These are phyloP conservation scores for Drosophila pullipes DNA, from an alignment of 2,888 invertebrate species.

Conservation along the genomic window DNA sequence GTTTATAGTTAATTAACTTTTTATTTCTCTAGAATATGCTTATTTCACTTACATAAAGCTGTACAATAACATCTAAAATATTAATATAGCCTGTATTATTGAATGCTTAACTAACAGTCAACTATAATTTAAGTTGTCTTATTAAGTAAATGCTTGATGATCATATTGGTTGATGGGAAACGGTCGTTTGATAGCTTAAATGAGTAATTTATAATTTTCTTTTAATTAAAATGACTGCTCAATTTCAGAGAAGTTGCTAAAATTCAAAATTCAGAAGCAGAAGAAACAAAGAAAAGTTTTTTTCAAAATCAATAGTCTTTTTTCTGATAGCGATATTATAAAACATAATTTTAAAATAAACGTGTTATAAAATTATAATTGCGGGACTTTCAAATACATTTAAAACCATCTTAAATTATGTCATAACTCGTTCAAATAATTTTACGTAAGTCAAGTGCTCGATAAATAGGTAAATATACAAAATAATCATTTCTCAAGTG, in stretches of 20 bases:
- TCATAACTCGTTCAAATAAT: not conserved
- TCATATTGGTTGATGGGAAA: constrained; percentile 25
- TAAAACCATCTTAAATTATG: not conserved
- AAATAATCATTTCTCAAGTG: fast-evolving
- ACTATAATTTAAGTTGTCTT: constrained; percentile 28
- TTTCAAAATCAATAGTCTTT: not conserved
- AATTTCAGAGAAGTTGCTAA: not conserved
- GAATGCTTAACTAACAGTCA: constrained; percentile 70
- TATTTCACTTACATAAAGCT: constrained; percentile 47
- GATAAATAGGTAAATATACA: too few species aligned
- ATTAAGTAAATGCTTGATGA: constrained; percentile 58
- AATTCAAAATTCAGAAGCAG: not conserved
- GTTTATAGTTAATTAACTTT: constrained; percentile 22
- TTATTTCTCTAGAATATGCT: constrained; percentile 50
- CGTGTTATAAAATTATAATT: not conserved
- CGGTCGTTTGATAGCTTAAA: not conserved
- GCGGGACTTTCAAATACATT: not conserved
- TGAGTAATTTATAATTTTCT: not conserved
- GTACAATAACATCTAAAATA: constrained; percentile 35
- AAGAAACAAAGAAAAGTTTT: not conserved
- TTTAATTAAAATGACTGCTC: not conserved
- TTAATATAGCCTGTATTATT: constrained; percentile 50
- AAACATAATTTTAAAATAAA: not conserved
- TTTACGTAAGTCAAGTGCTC: not conserved
- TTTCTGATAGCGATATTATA: not conserved